Evolutionary conservation across 2,888 invertebrate genomes (phyloP), one percentile per base, ranked within the genome.

Genomic region (Byasa hedistus): DNA sequence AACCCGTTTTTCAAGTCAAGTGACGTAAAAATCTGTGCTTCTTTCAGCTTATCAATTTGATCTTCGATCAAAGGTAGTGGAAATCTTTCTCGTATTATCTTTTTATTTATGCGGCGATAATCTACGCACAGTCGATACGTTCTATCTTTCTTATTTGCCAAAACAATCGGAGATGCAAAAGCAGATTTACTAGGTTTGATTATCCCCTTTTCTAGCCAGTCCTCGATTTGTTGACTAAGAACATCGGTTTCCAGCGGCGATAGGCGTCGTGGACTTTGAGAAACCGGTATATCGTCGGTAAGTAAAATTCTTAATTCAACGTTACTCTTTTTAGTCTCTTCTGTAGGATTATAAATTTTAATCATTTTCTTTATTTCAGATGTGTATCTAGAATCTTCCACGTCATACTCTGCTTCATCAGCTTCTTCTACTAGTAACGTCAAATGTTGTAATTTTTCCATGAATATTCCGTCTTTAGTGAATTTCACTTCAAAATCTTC

Each of bases 21-120:
- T 4, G 69, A 70, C 17, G 70, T 73, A 54, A 72, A 75, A 3
- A 69, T 5, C n/a, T 52, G 61, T 4, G 65, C 65, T n/a, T 59
- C 55, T 58, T 72, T 74, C 27, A 27, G 4, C 8, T 27, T 27
- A 27, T 27, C 2, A 0, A 27, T 27, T 27, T 27, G 27, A 8
- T 71, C 79, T 58, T 85, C 80, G 17, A 82, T 81, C n/a, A 81
- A 44, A 3, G 82, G 80, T 23, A 83, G 70, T 2, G 81, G 83
- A 66, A 76, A 82, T 32, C 72, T 60, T 55, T 80, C 79, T 65
- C 73, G 77, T 1, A 77, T 64, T 0, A 82, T 77, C 69, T 78
- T 76, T 17, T 69, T 65, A 69, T 86, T 86, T 4, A 84, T 24
- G 59, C 44, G 32, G 10, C 32, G 32, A 8, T 32, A 32, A 8